Evolutionary conservation across 2,797 vertebrate genomes (phyloP), one percentile per base, ranked within the genome.

Genomic region (Centroberyx gerrardi): DNA sequence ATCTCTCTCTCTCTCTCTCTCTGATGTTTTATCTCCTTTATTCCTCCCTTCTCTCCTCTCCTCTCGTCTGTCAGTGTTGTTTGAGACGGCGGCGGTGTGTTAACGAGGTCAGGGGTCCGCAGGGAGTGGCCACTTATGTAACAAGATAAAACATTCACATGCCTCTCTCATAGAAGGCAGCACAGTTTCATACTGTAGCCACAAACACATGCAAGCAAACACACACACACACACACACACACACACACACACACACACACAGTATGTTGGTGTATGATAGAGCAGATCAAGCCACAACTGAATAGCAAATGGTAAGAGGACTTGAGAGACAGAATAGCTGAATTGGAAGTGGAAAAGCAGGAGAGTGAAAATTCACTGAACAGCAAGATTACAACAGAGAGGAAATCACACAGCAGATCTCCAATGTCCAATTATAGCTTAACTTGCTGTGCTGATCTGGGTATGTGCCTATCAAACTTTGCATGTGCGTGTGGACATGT

Each of bases 41-140:
- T 58, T 61, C 56, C 59, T 27, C 40, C 17, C 54, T 36, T 61
- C 46, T 36, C 17, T 58, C 52, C 27, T 36, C 56, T 40, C 17
- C 33, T 48, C 33, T 36, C 22, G 36, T 8, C 52, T 36, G 6
- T 31, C 58, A 5, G 27, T 58, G 62, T 65, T 54, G 63, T 66
- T 28, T 22, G 42, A 61, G 54, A 49, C 22, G 53, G 18, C n/a
- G 12, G 33, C 40, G 6, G 36, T 36, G 65, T 48, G 49, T 54
- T 61, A 62, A 62, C 59, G 62, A 70, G 78, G 68, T 77, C 61
- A 73, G 68, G 14, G 68, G 62, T 53, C 40, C 8, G 5, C 42
- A 54, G 62, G 68, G 62, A 81, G 48, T 28, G 65, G 22, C 62
- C 46, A 65, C 62, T 80, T 72, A 36, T 18, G 40, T 62, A 74